Percentiles rank a stretch among this genome's conserved stretches.
Conservation (phyloP, 2,113 vertebrate genomes). For the Chascanopsetta lugubris region DNA sequence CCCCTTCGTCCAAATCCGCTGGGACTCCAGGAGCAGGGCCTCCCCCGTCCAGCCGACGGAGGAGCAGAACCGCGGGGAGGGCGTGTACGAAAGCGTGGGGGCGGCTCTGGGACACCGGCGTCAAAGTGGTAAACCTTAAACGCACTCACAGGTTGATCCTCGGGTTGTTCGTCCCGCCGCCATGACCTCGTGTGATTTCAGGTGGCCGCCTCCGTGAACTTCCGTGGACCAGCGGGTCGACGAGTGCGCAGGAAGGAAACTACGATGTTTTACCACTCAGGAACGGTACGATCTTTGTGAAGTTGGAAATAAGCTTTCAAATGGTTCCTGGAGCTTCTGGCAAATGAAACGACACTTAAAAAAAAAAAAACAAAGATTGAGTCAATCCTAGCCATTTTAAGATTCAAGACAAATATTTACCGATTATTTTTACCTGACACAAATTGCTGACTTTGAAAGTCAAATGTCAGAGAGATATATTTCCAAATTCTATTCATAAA, state of each 20-base stretch:
- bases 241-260: constrained; percentile 26
- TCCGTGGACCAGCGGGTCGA: neutral
- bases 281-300: constrained; percentile 47
- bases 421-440: no score
- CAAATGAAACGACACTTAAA: no score
- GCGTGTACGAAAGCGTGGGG: neutral
- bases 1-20: neutral
- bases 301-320: no score
- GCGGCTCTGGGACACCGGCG: neutral
- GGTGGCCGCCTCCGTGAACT: constrained; percentile 5
- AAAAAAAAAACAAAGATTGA: no score
- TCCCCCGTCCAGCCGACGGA: neutral
- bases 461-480: no score
- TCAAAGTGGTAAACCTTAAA: constrained; percentile 1
- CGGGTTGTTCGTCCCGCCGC: neutral
- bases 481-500: no score
- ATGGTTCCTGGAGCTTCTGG: no score
- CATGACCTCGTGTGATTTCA: constrained; percentile 31
- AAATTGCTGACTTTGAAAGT: no score
- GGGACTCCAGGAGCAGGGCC: neutral
- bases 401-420: no score
- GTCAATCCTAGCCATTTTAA: no score
- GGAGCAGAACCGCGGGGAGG: neutral
- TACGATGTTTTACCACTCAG: constrained; percentile 71
- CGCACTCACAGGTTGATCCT: no score